Evolutionary conservation across 2,888 invertebrate species (phyloP).

Genomic region (Drosophila setosimentum): DNA sequence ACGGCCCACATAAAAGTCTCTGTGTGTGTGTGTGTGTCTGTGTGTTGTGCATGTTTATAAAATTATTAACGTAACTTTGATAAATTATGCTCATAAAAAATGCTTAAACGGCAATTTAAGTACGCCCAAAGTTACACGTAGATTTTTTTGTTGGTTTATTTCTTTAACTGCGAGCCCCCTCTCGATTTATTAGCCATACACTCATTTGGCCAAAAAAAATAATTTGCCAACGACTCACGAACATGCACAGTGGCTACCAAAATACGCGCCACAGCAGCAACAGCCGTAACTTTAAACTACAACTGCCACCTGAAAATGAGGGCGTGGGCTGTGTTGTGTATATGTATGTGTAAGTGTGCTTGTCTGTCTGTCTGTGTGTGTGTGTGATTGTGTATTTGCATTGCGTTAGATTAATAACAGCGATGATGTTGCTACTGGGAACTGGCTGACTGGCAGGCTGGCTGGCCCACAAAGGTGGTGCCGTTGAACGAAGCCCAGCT

Average conservation of each 20-base stretch:
- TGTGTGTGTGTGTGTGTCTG: slow-evolving; percentile 22
- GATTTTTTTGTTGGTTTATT: slow-evolving; percentile 25
- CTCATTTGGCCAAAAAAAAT: slow-evolving; percentile 67
- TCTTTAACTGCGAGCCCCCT: not conserved
- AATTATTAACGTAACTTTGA: slow-evolving; percentile 79
- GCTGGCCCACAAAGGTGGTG: slow-evolving; percentile 48
- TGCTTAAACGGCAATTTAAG: slow-evolving; percentile 77
- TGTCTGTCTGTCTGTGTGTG: slow-evolving; percentile 2
- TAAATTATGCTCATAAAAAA: slow-evolving; percentile 79
- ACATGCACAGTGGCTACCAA: slow-evolving; percentile 71
- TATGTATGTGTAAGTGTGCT: slow-evolving; percentile 1
- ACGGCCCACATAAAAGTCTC: slow-evolving; percentile 49
- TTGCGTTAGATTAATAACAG: slow-evolving; percentile 75
- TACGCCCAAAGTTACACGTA: slow-evolving; percentile 70
- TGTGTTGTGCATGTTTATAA: slow-evolving; percentile 48
- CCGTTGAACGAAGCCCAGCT: slow-evolving; percentile 66
- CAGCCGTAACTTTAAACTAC: slow-evolving; percentile 42
- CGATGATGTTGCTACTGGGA: slow-evolving; percentile 62
- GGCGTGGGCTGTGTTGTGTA: slow-evolving; percentile 41
- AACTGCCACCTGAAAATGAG: slow-evolving; percentile 35
- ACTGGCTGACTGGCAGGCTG: slow-evolving; percentile 41
- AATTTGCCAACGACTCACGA: slow-evolving; percentile 57
- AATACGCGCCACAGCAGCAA: slow-evolving; percentile 62
- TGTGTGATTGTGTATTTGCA: slow-evolving; percentile 30
- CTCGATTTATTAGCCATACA: slow-evolving; percentile 71